Percentiles rank a stretch among this genome's conserved stretches.
phyloP scores from a whole-genome alignment of 1,140 invertebrate genomes.

The Penaeus indicus region DNA sequence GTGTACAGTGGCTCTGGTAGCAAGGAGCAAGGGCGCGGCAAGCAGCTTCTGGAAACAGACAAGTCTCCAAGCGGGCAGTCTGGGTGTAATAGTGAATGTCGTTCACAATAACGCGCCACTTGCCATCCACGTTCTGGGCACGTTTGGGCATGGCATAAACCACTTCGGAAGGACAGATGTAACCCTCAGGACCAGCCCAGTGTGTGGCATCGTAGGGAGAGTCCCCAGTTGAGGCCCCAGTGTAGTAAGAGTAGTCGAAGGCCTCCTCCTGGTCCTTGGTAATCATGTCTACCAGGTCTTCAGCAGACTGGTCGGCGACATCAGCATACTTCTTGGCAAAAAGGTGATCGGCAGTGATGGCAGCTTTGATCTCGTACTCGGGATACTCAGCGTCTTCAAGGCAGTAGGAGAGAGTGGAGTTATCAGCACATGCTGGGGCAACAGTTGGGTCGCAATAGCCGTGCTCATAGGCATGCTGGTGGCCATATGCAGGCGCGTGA shows the following conservation, averaged over 20 bases:
- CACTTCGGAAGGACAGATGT: conserved; percentile 58
- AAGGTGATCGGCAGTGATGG: conserved; percentile 53
- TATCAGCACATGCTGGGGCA: conserved; percentile 42
- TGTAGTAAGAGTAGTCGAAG: conserved; percentile 59
- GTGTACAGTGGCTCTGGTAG: conserved; percentile 67
- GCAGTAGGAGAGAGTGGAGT: conserved; percentile 62
- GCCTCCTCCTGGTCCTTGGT: conserved; percentile 56
- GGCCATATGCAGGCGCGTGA: no score
- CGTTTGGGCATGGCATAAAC: conserved; percentile 51
- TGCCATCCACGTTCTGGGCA: conserved; percentile 65
- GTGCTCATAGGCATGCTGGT: conserved; percentile 42
- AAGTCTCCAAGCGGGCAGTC: conserved; percentile 54
- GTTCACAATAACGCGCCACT: conserved; percentile 68
- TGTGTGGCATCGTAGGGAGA: conserved; percentile 56
- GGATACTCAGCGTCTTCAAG: conserved; percentile 67
- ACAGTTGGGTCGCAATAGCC: conserved; percentile 48
- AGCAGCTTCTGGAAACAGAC: conserved; percentile 55
- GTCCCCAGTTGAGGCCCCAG: conserved; percentile 49
- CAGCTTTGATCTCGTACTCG: conserved; percentile 62
- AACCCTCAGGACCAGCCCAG: conserved; percentile 56
- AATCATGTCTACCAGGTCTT: conserved; percentile 49
- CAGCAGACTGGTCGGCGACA: conserved; percentile 56
- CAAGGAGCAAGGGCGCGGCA: conserved; percentile 67
- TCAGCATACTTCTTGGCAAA: conserved; percentile 61
- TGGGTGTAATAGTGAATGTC: conserved; percentile 61